Conservation (phyloP, 2,113 vertebrate genomes). For the Motacilla tschutschensis region DNA sequence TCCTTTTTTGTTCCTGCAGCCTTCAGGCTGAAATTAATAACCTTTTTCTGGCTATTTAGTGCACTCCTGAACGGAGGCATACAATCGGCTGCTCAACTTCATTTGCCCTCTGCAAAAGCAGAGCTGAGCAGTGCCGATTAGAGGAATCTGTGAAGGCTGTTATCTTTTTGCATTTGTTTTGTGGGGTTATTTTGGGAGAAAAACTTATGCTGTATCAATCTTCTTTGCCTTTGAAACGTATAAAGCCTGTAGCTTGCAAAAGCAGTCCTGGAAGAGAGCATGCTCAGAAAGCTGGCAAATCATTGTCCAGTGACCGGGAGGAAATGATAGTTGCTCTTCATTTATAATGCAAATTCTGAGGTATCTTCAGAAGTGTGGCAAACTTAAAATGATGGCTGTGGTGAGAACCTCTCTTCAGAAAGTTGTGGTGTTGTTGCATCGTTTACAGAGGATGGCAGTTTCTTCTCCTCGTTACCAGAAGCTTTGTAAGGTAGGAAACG, state of each 20-base stretch:
- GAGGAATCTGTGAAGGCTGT: slow-evolving; percentile 42
- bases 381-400: slow-evolving; percentile 99
- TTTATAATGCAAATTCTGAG: slow-evolving; percentile 96
- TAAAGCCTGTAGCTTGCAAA: slow-evolving; percentile 66
- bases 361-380: slow-evolving; percentile 93
- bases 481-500: slow-evolving; percentile 90
- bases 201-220: slow-evolving; percentile 72
- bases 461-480: slow-evolving; percentile 98
- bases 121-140: slow-evolving; percentile 25
- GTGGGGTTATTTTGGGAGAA: slow-evolving; percentile 33
- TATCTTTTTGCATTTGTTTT: slow-evolving; percentile 12
- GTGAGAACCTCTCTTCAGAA: slow-evolving; percentile 98
- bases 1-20: slow-evolving; percentile 59
- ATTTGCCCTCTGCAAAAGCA: slow-evolving; percentile 44
- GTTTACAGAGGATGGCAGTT: slow-evolving; percentile 98
- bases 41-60: slow-evolving; percentile 51
- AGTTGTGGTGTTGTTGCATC: slow-evolving; percentile 98
- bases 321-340: slow-evolving; percentile 85
- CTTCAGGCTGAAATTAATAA: slow-evolving; percentile 71
- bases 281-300: slow-evolving; percentile 83
- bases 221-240: slow-evolving; percentile 61
- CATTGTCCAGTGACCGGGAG: slow-evolving; percentile 82
- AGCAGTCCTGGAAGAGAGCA: slow-evolving; percentile 76
- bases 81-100: slow-evolving; percentile 53
- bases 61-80: slow-evolving; percentile 45